Percentiles rank a stretch among this genome's conserved stretches.
phyloP scores from a whole-genome alignment of 2,113 vertebrate species.

The Hystrix brachyura region DNA sequence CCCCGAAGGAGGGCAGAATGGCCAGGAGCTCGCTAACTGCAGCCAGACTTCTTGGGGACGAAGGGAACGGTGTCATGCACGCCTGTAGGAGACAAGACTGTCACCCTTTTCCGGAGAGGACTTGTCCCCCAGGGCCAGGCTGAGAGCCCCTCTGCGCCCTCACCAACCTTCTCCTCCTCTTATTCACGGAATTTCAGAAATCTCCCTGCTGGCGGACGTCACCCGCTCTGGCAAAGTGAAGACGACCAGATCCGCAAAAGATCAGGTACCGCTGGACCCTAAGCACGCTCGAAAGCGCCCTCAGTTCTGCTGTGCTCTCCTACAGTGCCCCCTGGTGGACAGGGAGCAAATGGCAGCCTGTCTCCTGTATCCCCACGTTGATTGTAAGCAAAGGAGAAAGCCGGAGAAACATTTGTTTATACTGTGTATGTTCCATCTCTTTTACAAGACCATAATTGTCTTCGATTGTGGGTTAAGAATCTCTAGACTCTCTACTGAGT shows the following conservation, averaged over 20 bases:
- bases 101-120: background rate
- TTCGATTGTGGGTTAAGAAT: background rate
- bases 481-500: background rate
- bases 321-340: background rate
- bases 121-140: background rate
- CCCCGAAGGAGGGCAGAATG: background rate
- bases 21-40: background rate
- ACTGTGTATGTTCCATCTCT: background rate
- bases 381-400: background rate
- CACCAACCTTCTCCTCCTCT: background rate
- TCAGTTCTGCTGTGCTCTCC: background rate
- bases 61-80: background rate
- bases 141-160: background rate
- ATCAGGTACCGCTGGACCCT: slow-evolving; percentile 47
- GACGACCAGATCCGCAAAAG: background rate
- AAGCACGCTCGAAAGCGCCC: accelerated
- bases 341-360: accelerated
- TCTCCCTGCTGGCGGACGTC: slow-evolving; percentile 86
- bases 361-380: accelerated
- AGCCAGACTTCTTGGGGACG: background rate
- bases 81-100: background rate
- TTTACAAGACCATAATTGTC: background rate
- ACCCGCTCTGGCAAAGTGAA: slow-evolving; percentile 81
- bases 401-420: background rate
- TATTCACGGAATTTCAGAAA: slow-evolving; percentile 80